A percentile compares a stretch with the other conserved stretches of the same genome.
phyloP scores from a whole-genome alignment of 2,888 invertebrate species.

The Agrochola macilenta region DNA sequence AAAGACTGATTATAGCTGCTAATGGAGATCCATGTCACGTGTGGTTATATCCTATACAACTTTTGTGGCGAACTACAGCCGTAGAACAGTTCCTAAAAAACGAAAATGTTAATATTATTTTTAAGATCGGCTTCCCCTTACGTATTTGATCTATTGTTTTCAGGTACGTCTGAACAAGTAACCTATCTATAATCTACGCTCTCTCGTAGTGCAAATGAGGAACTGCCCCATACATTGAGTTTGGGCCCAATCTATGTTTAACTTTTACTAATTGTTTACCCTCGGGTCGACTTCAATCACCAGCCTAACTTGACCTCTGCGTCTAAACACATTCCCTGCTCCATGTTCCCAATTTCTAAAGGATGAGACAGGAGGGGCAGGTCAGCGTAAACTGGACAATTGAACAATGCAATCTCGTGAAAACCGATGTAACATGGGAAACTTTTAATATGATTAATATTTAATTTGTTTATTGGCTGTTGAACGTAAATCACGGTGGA shows the following conservation, averaged over 20 bases:
- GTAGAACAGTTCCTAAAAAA: too few relatives aligned
- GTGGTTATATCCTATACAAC: not conserved
- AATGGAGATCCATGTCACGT: too few relatives aligned
- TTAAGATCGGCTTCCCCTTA: too few relatives aligned
- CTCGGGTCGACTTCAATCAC: conserved; percentile 75
- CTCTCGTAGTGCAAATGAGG: conserved; percentile 74
- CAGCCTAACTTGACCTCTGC: conserved; percentile 66
- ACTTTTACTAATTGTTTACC: conserved; percentile 86
- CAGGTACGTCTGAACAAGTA: conserved; percentile 31
- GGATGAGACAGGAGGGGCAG: conserved; percentile 49
- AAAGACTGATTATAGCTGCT: not conserved
- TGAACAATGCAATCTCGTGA: conserved; percentile 75
- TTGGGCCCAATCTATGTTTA: conserved; percentile 82
- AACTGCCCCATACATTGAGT: conserved; percentile 76
- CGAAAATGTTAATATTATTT: too few relatives aligned
- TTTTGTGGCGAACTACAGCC: not conserved
- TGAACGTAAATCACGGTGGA: conserved; percentile 27
- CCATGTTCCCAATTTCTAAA: conserved; percentile 22
- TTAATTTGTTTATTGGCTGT: conserved; percentile 78
- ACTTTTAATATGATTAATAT: conserved; percentile 82
- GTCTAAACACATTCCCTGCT: conserved; percentile 23
- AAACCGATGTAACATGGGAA: conserved; percentile 77
- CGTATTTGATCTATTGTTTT: conserved; percentile 12
- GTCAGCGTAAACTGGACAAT: conserved; percentile 67
- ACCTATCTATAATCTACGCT: conserved; percentile 72